phyloP scores from a whole-genome alignment of 2,797 vertebrate species.

The Pogonophryne albipinna region DNA sequence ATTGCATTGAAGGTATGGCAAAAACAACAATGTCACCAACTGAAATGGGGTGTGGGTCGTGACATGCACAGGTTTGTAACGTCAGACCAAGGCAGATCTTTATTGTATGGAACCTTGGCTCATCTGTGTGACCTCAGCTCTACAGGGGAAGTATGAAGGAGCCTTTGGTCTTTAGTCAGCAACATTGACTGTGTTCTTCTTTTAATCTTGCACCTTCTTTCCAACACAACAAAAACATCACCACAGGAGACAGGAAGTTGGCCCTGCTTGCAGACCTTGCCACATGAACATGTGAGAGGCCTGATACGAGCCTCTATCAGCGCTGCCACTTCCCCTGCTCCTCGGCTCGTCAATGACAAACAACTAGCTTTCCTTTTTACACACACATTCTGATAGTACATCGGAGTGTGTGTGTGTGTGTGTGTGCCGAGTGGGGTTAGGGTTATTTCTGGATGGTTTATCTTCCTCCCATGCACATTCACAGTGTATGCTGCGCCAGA shows the following conservation, averaged over 20 bases:
- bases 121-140: too few relatives aligned
- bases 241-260: constrained; percentile 66
- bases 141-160: too few relatives aligned
- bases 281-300: constrained; percentile 64
- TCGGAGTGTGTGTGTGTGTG: constrained; percentile 25
- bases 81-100: too few relatives aligned
- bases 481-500: constrained; percentile 68
- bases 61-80: too few relatives aligned
- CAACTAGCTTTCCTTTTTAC: constrained; percentile 48
- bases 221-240: constrained; percentile 38
- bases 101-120: too few relatives aligned
- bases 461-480: constrained; percentile 67
- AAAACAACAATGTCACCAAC: too few relatives aligned
- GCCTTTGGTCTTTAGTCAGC: background rate
- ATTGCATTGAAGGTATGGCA: too few relatives aligned
- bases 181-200: constrained; percentile 35
- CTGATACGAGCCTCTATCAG: constrained; percentile 71
- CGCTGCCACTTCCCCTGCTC: constrained; percentile 71
- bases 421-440: constrained; percentile 38
- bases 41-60: too few relatives aligned
- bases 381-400: constrained; percentile 31
- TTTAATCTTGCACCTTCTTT: constrained; percentile 41
- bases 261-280: constrained; percentile 56
- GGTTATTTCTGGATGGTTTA: constrained; percentile 73
- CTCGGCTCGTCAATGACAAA: constrained; percentile 49